phyloP scores from a whole-genome alignment of 1,140 invertebrate species.

The Brachionus paranguensis region DNA sequence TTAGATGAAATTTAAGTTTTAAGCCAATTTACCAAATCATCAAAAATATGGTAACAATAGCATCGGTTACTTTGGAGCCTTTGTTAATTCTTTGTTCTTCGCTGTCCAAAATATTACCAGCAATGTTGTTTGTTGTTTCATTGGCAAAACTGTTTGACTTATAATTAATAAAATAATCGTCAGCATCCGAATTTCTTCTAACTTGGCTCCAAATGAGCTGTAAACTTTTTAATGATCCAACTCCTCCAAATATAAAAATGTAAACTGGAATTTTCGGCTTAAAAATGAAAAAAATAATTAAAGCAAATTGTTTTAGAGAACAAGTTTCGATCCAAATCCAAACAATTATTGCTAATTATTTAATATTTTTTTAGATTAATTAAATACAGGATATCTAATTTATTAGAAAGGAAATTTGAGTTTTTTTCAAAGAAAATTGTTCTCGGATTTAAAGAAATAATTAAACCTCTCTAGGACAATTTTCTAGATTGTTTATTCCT shows the following conservation, averaged over 20 bases:
- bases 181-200: constrained; percentile 45
- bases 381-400: background rate
- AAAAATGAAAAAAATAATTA: background rate
- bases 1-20: background rate
- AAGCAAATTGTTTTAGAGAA: background rate
- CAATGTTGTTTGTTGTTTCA: background rate
- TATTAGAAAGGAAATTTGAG: background rate
- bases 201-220: constrained; percentile 66
- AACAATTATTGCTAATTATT: background rate
- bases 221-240: constrained; percentile 46
- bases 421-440: background rate
- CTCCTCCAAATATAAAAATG: constrained; percentile 49
- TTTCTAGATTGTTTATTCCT: constrained; percentile 22
- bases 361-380: background rate
- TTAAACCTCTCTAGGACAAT: background rate
- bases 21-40: constrained; percentile 58
- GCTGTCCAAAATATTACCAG: background rate
- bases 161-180: background rate
- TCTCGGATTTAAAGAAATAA: background rate
- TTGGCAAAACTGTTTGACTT: background rate
- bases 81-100: constrained; percentile 44
- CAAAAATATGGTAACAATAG: constrained; percentile 45
- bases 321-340: background rate
- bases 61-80: constrained; percentile 48
- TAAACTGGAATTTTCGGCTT: constrained; percentile 49